Evolutionary conservation across 2,888 invertebrate genomes (phyloP).

Genomic region (Agonopterix subpropinquella): DNA sequence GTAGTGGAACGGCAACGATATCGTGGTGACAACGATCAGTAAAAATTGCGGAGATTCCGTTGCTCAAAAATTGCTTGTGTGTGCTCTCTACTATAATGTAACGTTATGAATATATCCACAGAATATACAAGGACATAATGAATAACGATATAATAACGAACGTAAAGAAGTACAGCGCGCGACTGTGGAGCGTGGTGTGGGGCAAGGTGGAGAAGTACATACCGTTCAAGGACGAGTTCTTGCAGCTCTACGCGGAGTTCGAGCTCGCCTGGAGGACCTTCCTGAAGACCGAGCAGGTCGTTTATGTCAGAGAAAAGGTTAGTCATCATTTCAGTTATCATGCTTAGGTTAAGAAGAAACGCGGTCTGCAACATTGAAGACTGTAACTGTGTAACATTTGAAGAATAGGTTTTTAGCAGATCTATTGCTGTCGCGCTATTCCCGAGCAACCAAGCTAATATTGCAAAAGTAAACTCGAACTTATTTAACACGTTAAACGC

Average conservation of each 20-base stretch:
- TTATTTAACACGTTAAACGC: too few species aligned
- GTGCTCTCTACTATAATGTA: too few species aligned
- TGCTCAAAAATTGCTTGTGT: too few species aligned
- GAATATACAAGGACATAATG: conserved; percentile 85
- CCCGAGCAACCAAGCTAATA: too few species aligned
- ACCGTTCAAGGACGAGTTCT: conserved; percentile 61
- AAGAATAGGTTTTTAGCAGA: too few species aligned
- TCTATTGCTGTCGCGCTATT: too few species aligned
- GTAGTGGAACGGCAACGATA: too few species aligned
- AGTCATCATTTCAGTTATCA: conserved; percentile 19
- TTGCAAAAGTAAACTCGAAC: too few species aligned
- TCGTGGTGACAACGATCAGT: too few species aligned
- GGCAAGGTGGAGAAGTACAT: conserved; percentile 59
- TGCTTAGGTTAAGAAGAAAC: neutral
- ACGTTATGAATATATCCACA: conserved; percentile 19
- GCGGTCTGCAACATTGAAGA: neutral
- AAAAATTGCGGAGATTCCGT: too few species aligned
- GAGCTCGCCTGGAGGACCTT: conserved; percentile 59
- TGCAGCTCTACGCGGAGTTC: conserved; percentile 57
- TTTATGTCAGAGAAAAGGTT: conserved; percentile 62
- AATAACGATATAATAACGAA: conserved; percentile 87
- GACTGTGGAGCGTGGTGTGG: conserved; percentile 76
- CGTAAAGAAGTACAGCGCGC: conserved; percentile 82
- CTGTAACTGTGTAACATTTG: neutral
- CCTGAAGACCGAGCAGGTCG: conserved; percentile 58